Evolutionary conservation across 2,113 vertebrate genomes (phyloP), one percentile per base, ranked within the genome.

Genomic region (Dipodomys ordii): DNA sequence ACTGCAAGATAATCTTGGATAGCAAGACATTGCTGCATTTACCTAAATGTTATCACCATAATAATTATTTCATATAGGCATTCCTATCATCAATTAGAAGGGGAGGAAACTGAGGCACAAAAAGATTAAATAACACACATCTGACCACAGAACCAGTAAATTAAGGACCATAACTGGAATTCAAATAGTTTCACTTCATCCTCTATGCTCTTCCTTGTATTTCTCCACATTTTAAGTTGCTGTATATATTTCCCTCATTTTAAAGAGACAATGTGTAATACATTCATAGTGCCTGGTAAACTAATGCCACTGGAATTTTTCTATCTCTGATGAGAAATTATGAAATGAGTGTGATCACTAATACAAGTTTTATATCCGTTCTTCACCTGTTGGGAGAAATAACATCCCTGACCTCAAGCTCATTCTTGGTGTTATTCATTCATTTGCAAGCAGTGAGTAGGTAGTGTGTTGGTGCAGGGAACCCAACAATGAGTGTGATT

Each of bases 291-390:
- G 88, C 88, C 3, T 35, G 25, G 32, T 64, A 90, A 88, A 35
- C 32, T 87, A 79, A 32, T 6, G 53, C 39, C 53, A 88, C 32
- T 88, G 78, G 16, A 91, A 86, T 92, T 93, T 32, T 81, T 44
- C 46, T 46, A 85, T 30, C 7, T 73, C 44, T 65, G 64, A n/a
- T 90, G 65, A 95, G 83, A 96, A 93, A 83, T 78, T n/a, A 15
- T 83, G 57, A 77, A 27, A 92, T 81, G n/a, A 83, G 39, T 69
- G 23, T 92, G 86, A 87, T 86, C 72, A 68, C 13, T 85, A 92
- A 84, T 39, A 94, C n/a, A 92, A 62, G 44, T 77, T 87, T 84
- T 53, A 84, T 12, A 78, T 94, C 53, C 68, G 69, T 74, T 93
- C 49, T 39, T 96, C 44, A 89, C 62, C 35, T 90, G 30, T 46